Evolutionary conservation across 2,113 vertebrate species (phyloP), one percentile per base, ranked within the genome.

Genomic region (Bos javanicus): DNA sequence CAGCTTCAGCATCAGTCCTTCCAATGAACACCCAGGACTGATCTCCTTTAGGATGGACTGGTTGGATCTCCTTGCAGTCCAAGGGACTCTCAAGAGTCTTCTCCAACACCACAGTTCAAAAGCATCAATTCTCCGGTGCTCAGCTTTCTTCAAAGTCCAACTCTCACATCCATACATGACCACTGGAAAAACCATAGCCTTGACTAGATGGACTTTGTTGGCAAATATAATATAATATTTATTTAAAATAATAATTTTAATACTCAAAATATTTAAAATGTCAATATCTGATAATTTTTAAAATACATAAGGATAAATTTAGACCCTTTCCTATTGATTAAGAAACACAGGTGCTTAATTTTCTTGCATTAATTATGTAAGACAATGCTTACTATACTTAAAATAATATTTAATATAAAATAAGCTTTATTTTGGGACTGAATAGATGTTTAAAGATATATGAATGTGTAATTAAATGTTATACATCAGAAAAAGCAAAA

Each of bases 381-480:
- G 5, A 67, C 25, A 86, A 86, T 76, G 17, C 5, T 54, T 82
- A 64, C 39, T 57, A 64, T 95, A 39, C 64, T 13, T 90, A 90
- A 86, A 96, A 52, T 87, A 64, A 46, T 76, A 64, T 52, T 84
- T 93, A 83, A 57, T 94, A 93, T 95, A 13, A 90, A 91, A 85
- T 76, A 8, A 28, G 25, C 57, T 94, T 95, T 85, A 33, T 74
- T 92, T 81, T 0, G 48, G 62, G 10, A 91, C 48, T 28, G 56
- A 78, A 76, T 71, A 16, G 36, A 78, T 52, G 12, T 82, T 87
- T 81, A 17, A 62, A 74, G 74, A 56, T 46, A 56, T 8, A 84
- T 46, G 43, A 60, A 59, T 15, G 60, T 16, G n/a, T 82, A 97
- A 62, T 6, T 30, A 89, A 67, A 92, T 59, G 5, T 36, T 48